A percentile compares a stretch with the other conserved stretches of the same genome.
Conservation (phyloP, 2,797 vertebrate genomes). For the Diplodus sargus region DNA sequence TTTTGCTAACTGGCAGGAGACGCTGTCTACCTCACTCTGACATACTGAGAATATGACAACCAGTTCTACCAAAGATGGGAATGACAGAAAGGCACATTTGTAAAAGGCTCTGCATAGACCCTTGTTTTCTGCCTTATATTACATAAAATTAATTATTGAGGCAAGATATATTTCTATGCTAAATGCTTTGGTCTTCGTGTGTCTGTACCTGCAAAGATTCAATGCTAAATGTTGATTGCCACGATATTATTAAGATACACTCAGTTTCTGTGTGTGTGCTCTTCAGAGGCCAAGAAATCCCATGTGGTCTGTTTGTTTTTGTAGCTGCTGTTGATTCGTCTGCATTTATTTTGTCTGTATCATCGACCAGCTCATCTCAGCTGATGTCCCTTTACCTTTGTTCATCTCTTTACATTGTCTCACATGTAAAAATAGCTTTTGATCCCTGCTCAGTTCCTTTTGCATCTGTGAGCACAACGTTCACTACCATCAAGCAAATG, state of each 20-base stretch:
- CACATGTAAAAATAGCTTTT: not conserved
- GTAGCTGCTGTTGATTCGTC: slow-evolving; percentile 54
- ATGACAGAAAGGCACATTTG: slow-evolving; percentile 28
- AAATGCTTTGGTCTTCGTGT: slow-evolving; percentile 1
- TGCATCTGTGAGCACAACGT: not conserved
- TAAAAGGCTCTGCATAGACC: not conserved
- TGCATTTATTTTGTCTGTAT: slow-evolving; percentile 10
- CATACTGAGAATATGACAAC: slow-evolving; percentile 28
- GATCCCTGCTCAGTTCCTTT: not conserved
- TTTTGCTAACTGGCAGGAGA: slow-evolving; percentile 49
- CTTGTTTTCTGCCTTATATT: slow-evolving; percentile 8
- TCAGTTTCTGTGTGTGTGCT: slow-evolving; percentile 2
- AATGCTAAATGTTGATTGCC: not conserved
- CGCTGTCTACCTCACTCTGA: slow-evolving; percentile 15
- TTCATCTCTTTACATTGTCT: not conserved
- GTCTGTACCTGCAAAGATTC: not conserved
- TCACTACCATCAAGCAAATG: slow-evolving; percentile 19
- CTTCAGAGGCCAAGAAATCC: slow-evolving; percentile 27
- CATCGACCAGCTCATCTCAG: slow-evolving; percentile 31
- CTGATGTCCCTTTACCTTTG: slow-evolving; percentile 2
- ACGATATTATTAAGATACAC: not conserved
- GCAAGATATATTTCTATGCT: not conserved
- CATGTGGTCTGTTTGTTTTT: slow-evolving; percentile 56
- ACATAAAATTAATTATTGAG: slow-evolving; percentile 4
- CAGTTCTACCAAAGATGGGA: slow-evolving; percentile 3